Evolutionary conservation across 2,888 invertebrate genomes (phyloP).

Genomic region (Horisme vitalbata): DNA sequence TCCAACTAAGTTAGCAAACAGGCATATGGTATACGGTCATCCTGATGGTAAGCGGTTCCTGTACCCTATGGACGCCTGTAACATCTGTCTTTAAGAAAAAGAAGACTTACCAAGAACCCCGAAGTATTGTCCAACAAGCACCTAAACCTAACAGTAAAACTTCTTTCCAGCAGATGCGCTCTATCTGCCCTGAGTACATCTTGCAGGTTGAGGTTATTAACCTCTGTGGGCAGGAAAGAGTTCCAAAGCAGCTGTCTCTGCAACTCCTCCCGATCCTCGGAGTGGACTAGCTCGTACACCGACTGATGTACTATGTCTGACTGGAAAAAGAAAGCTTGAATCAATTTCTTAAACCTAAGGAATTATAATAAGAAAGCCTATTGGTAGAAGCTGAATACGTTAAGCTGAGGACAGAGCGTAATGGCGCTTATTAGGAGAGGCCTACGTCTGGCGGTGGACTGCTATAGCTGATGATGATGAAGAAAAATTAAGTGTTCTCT

Average conservation of each 20-base stretch:
- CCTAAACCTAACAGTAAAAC: slow-evolving; percentile 99
- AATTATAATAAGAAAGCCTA: not conserved
- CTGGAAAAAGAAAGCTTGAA: slow-evolving; percentile 81
- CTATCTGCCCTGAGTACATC: slow-evolving; percentile 95
- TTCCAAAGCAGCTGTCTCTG: slow-evolving; percentile 98
- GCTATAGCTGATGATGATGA: no score
- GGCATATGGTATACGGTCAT: no score
- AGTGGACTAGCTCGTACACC: slow-evolving; percentile 99
- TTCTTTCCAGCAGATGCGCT: slow-evolving; percentile 94
- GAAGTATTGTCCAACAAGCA: slow-evolving; percentile 99
- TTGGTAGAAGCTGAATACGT: no score
- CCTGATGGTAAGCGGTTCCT: no score
- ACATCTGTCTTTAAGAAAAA: no score
- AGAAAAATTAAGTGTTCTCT: no score
- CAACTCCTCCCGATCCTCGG: slow-evolving; percentile 98
- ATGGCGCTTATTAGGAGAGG: no score
- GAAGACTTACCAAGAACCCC: slow-evolving; percentile 96
- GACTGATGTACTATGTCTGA: slow-evolving; percentile 99
- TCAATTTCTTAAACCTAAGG: not conserved
- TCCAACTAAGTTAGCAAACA: no score
- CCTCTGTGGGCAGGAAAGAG: slow-evolving; percentile 93
- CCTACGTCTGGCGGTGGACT: no score
- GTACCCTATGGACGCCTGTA: no score
- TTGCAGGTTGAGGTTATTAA: slow-evolving; percentile 88
- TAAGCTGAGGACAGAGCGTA: no score